phyloP scores from a whole-genome alignment of 2,888 invertebrate genomes.

The Netelia melanura region DNA sequence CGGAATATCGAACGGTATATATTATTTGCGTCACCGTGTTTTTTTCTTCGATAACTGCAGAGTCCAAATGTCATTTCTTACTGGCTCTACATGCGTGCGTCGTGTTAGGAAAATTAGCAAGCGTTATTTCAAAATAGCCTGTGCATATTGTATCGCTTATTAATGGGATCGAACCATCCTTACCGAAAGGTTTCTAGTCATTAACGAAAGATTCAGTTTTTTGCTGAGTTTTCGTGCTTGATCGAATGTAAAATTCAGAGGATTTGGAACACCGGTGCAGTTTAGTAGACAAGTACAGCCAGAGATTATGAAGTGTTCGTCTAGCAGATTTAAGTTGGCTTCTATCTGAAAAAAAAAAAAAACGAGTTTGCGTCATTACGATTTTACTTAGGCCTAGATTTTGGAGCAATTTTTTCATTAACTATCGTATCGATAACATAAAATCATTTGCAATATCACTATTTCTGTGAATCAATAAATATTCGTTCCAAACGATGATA shows the following conservation, averaged over 20 bases:
- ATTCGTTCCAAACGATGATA: too few species aligned
- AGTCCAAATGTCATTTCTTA: too few species aligned
- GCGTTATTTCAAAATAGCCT: too few species aligned
- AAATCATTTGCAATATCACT: too few species aligned
- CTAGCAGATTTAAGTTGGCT: constrained; percentile 75
- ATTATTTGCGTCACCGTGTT: neutral
- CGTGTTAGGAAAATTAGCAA: too few species aligned
- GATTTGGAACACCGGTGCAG: constrained; percentile 75
- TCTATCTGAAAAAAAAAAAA: constrained; percentile 74
- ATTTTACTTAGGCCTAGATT: too few species aligned
- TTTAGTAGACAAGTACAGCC: constrained; percentile 79
- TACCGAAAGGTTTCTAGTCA: constrained; percentile 79
- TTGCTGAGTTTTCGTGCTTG: constrained; percentile 74
- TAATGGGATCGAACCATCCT: constrained; percentile 56
- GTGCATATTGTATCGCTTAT: neutral
- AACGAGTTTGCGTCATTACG: neutral
- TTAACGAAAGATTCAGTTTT: constrained; percentile 78
- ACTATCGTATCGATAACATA: too few species aligned
- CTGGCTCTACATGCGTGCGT: too few species aligned
- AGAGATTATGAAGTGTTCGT: constrained; percentile 77
- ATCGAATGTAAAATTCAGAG: constrained; percentile 73
- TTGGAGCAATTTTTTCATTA: too few species aligned
- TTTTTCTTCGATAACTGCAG: too few species aligned
- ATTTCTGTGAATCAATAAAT: too few species aligned
- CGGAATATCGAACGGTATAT: constrained; percentile 32